Percentiles rank a stretch among this genome's conserved stretches.
Evolutionary conservation across 2,113 vertebrate genomes (phyloP).

Genomic region (Gopherus evgoodei): DNA sequence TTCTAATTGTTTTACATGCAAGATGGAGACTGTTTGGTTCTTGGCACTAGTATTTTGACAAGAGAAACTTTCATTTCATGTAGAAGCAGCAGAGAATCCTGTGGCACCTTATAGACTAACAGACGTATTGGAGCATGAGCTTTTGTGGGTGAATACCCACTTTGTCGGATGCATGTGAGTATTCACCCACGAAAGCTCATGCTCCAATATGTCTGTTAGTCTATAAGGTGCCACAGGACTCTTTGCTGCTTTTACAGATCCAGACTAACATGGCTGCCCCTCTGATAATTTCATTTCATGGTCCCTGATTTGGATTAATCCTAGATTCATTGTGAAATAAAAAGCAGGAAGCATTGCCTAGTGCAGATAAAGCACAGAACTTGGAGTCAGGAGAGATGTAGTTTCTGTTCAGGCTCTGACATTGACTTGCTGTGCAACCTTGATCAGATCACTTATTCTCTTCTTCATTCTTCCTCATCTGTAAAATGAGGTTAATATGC

Average conservation of each 20-base stretch:
- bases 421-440: neutral
- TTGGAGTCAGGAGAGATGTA: neutral
- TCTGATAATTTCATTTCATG: neutral
- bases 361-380: neutral
- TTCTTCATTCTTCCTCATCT: neutral
- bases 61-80: neutral
- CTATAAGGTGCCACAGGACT: too few species aligned
- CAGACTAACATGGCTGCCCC: too few species aligned
- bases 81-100: too few species aligned
- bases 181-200: too few species aligned
- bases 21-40: neutral
- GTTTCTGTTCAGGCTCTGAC: neutral
- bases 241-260: too few species aligned
- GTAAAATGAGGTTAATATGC: neutral
- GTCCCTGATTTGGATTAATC: conserved; percentile 7
- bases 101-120: too few species aligned
- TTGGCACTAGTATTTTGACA: conserved; percentile 4
- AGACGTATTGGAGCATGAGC: too few species aligned
- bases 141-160: too few species aligned
- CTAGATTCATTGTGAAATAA: neutral
- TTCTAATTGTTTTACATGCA: conserved; percentile 19
- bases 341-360: neutral
- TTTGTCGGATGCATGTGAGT: too few species aligned
- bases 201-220: too few species aligned
- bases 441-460: neutral